phyloP scores from a whole-genome alignment of 2,888 invertebrate species.

The Parnassius orleans region DNA sequence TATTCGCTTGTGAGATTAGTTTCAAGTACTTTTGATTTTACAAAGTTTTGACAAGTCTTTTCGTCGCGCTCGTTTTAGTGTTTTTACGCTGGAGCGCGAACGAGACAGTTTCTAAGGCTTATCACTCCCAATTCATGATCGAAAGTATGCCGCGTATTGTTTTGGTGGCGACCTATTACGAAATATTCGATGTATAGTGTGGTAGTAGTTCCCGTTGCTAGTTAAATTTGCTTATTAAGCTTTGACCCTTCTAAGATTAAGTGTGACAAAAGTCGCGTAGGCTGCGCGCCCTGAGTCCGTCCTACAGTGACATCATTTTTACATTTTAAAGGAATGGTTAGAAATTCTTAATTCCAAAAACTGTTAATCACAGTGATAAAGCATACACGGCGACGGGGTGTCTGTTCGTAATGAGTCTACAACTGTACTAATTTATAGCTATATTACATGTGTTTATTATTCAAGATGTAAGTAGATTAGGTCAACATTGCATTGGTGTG shows the following conservation, averaged over 20 bases:
- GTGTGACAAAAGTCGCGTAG: conserved; percentile 52
- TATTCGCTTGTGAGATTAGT: conserved; percentile 45
- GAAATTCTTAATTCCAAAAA: conserved; percentile 33
- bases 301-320: conserved; percentile 57
- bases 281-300: conserved; percentile 38
- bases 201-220: conserved; percentile 31
- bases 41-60: conserved; percentile 64
- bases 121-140: conserved; percentile 53
- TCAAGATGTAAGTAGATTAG: conserved; percentile 35
- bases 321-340: conserved; percentile 48
- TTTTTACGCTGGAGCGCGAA: conserved; percentile 46
- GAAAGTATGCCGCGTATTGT: conserved; percentile 73
- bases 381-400: neutral
- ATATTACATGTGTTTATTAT: conserved; percentile 21
- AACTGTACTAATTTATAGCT: conserved; percentile 7
- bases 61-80: conserved; percentile 48
- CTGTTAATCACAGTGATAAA: conserved; percentile 14
- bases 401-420: neutral
- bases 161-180: conserved; percentile 70
- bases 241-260: conserved; percentile 40
- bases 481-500: conserved; percentile 27
- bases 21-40: conserved; percentile 51
- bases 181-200: conserved; percentile 53
- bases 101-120: conserved; percentile 47
- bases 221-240: conserved; percentile 44